Base-by-base conservation (phyloP, 2,797 vertebrate genomes). In the Cryptoblepharus egeriae region DNA sequence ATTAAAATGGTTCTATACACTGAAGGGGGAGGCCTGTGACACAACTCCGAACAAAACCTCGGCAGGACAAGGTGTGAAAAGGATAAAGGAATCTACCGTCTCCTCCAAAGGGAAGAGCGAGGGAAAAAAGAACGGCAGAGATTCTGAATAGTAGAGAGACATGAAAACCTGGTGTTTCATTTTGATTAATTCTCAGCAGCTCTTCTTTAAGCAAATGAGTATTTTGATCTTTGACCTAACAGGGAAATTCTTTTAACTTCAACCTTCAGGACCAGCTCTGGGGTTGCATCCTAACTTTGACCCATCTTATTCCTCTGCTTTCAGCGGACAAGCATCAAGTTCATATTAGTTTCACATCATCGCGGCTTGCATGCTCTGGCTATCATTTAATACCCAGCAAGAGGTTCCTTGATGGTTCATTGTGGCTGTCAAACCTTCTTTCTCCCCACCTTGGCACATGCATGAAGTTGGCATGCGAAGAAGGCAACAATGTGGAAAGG, bases 1-100 rank as follows among this genome's bases (percentile, higher is more conserved):
- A 96, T 95, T 94, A 95, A 95, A 96, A 95, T 93, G 91, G 89
- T 93, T 95, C 93, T 93, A 72, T 89, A 94, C 89, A 89, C 92
- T 87, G 93, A 91, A 94, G 91, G 89, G 92, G 92, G 94, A 95
- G 88, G 92, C 87, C 92, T 90, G 86, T 93, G 94, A 94, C 94
- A 94, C 92, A 91, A 92, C 88, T 88, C 76, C 72, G 90, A 93
- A 94, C 91, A 94, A 95, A 94, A 93, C 90, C 92, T 94, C 89
- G 87, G 88, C 93, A 94, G 94, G 93, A 92, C 85, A 89, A 92
- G 92, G 88, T 92, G 90, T 88, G 89, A 94, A 94, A n/a, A 93
- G 92, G 92, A 92, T 93, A 89, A 93, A 84, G 77, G 39, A 90
- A 92, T 91, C 88, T 88, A 92, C 86, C 86, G 88, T 88, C 87